A percentile compares a stretch with the other conserved stretches of the same genome.
Evolutionary conservation across 2,797 vertebrate genomes (phyloP).

Genomic region (Parambassis ranga): DNA sequence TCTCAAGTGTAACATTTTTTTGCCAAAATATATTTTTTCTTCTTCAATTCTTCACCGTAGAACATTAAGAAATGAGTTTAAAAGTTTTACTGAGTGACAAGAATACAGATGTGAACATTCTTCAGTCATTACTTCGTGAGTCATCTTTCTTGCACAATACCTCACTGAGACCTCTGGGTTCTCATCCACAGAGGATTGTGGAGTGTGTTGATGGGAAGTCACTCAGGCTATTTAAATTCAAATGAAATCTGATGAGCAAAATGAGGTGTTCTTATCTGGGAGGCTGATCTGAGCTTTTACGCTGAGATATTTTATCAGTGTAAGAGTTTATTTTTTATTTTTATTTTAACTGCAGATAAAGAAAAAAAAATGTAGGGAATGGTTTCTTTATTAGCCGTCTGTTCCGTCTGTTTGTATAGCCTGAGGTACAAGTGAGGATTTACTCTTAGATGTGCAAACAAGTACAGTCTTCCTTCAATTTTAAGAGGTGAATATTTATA

Average conservation of each 20-base stretch:
- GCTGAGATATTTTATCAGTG: background rate
- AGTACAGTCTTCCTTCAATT: no score
- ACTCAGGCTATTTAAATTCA: slow-evolving; percentile 3
- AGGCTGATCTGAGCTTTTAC: background rate
- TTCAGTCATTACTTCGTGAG: background rate
- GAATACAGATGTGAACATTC: background rate
- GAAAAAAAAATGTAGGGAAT: background rate
- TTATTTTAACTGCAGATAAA: no score
- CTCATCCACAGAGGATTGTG: background rate
- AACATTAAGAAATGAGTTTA: background rate
- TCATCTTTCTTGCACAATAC: background rate
- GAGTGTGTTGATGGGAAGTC: background rate
- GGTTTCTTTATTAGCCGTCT: background rate
- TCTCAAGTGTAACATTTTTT: no score
- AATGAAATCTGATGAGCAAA: slow-evolving; percentile 3
- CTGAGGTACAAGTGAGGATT: background rate
- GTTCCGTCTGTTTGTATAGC: background rate
- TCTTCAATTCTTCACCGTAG: background rate
- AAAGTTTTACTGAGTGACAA: background rate
- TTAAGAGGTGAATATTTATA: no score
- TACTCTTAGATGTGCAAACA: background rate
- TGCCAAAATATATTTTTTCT: no score
- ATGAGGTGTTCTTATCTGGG: background rate
- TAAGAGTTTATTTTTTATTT: background rate
- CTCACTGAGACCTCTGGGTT: background rate